phyloP scores from a whole-genome alignment of 2,113 vertebrate species.

The Cyphomyrus discorhynchus region DNA sequence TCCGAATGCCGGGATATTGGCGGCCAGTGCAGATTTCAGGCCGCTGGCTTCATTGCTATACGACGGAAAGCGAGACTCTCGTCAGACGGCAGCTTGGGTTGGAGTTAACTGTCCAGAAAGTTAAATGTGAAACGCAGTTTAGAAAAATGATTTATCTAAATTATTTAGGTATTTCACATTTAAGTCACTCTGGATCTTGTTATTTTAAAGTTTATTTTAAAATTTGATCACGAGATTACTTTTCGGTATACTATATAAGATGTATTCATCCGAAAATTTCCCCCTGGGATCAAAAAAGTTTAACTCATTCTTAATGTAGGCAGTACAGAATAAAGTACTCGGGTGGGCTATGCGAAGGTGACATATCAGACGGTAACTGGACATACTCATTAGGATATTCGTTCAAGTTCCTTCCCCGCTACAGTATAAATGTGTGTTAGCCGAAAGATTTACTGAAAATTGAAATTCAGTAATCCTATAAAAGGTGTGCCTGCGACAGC shows the following conservation, averaged over 20 bases:
- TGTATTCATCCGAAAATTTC: not conserved
- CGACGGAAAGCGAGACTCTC: not conserved
- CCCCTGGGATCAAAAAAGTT: not conserved
- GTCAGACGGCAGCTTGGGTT: not conserved
- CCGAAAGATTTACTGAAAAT: not conserved
- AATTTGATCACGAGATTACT: not conserved
- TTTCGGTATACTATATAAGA: not conserved
- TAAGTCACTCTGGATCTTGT: not conserved
- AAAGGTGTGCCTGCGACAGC: not conserved
- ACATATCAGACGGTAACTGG: not conserved
- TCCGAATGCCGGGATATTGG: not conserved
- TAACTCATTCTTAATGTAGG: not conserved
- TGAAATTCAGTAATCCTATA: not conserved
- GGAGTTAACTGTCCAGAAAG: not conserved
- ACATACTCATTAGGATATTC: not conserved
- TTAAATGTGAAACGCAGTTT: not conserved
- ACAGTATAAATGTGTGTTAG: not conserved
- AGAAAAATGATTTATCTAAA: not conserved
- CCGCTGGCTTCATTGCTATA: not conserved
- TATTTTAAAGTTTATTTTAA: not conserved
- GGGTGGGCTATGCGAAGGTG: not conserved
- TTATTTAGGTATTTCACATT: not conserved
- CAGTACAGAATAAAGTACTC: not conserved
- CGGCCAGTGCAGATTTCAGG: constrained; percentile 7
- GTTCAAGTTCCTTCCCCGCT: not conserved